These are phyloP conservation scores for Copidosoma floridanum DNA, from an alignment of 1,140 invertebrate species.

Conservation along the genomic window DNA sequence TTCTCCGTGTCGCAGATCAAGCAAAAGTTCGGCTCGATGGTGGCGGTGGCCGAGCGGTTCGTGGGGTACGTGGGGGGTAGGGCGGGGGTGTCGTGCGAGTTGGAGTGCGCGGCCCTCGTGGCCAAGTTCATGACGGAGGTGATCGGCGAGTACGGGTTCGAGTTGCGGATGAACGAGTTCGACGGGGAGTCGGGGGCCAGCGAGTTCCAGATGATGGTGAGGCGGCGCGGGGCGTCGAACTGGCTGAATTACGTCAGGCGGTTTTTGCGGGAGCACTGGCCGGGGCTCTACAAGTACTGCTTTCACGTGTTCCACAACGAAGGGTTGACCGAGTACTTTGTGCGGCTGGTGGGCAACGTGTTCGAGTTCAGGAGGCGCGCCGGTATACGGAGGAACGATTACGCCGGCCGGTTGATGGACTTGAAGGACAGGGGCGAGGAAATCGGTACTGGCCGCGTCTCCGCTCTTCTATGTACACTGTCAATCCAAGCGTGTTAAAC, in stretches of 20 bases:
- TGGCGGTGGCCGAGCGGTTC: neutral
- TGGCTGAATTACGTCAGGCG: neutral
- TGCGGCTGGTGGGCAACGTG: no score
- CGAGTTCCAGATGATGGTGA: neutral
- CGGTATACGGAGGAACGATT: no score
- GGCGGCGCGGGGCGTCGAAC: neutral
- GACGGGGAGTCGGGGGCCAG: neutral
- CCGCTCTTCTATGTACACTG: no score
- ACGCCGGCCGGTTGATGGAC: no score
- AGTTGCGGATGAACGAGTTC: neutral
- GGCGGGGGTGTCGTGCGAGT: neutral
- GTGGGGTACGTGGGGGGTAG: neutral
- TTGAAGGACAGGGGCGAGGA: no score
- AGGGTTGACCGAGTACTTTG: no score
- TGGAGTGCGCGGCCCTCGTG: neutral
- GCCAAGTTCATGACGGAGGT: neutral
- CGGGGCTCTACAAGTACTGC: neutral
- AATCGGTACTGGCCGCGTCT: no score
- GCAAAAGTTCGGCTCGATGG: neutral
- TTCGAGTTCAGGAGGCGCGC: no score
- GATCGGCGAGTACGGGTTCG: neutral
- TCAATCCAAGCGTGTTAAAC: no score
- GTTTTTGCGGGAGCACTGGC: neutral
- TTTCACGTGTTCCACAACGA: no score
- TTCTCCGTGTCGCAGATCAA: slow-evolving; percentile 5